A percentile compares a stretch with the other conserved stretches of the same genome.
Evolutionary conservation across 2,888 invertebrate species (phyloP).

Genomic region (Pomacea canaliculata): DNA sequence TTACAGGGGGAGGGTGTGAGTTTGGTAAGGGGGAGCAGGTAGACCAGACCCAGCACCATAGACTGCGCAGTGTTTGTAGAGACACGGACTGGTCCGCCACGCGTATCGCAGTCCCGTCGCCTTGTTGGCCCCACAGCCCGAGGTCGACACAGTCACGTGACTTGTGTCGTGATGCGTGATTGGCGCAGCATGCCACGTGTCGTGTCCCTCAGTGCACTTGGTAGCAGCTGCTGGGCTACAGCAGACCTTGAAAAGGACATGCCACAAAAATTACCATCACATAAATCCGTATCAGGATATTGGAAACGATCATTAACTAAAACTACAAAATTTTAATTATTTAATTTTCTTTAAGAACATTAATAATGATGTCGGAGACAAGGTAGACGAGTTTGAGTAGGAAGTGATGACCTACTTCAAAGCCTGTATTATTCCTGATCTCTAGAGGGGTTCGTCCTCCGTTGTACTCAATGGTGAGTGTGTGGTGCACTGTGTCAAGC

Average conservation of each 20-base stretch:
- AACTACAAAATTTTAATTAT: background rate
- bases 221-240: background rate
- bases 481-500: background rate
- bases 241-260: background rate
- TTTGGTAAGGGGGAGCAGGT: constrained; percentile 41
- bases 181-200: background rate
- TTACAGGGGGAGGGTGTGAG: background rate
- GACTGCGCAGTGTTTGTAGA: constrained; percentile 39
- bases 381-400: too few species aligned
- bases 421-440: constrained; percentile 38
- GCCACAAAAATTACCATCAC: background rate
- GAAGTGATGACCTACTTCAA: constrained; percentile 27
- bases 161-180: background rate
- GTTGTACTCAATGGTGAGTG: constrained; percentile 13
- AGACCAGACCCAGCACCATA: constrained; percentile 38
- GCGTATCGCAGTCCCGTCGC: constrained; percentile 42
- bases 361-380: background rate
- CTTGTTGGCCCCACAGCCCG: background rate
- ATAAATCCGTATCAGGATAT: background rate
- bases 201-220: background rate
- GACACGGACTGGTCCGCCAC: constrained; percentile 46
- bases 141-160: background rate
- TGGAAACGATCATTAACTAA: background rate
- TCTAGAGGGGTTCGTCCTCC: constrained; percentile 14
- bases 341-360: background rate